Base-by-base conservation (phyloP, 2,113 vertebrate species). In the Elachura formosa region DNA sequence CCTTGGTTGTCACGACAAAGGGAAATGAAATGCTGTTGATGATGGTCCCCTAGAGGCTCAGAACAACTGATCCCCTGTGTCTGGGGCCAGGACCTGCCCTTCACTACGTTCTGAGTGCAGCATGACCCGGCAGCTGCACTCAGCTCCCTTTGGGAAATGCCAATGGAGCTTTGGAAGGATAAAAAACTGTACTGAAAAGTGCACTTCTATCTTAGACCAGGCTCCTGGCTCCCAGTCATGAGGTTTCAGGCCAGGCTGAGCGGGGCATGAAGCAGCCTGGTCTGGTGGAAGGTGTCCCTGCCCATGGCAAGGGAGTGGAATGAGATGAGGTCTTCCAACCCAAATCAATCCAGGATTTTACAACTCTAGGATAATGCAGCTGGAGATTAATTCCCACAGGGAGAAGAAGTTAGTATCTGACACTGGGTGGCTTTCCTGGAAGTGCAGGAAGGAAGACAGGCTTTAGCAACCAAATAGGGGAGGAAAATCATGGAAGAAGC, bases 81-180 rank as follows among this genome's bases (percentile, higher is more conserved):
- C 61, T 43, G 66, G 67, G 55, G 51, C 19, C 77, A 45, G 45
- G 68, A 54, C 18, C 29, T 61, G 45, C 34, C 67, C 41, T 71
- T 59, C 7, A 5, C 14, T 36, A 3, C 1, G 0, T 34, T 17
- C 38, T 5, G 2, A 62, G 59, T 0, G 13, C 9, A 67, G 38
- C 29, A 51, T 69, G 66, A 36, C 24, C 46, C 56, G 71, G 28
- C 26, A 12, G 6, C n/a, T n/a, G n/a, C 73, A 16, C 23, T 33
- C 68, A 16, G 16, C 19, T 63, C 21, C 71, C 33, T 58, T 36
- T 33, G 34, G 74, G 61, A 66, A 48, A 38, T 5, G 4, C 54
- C 75, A 34, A 0, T 12, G 34, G 34, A 85, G 19, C 29, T 4
- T 31, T 5, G 0, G 24, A 67, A 55, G 26, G 55, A 69, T 68